Percentiles rank a stretch among this genome's conserved stretches.
Conservation (phyloP, 2,888 invertebrate genomes). For the Lottia gigantea region DNA sequence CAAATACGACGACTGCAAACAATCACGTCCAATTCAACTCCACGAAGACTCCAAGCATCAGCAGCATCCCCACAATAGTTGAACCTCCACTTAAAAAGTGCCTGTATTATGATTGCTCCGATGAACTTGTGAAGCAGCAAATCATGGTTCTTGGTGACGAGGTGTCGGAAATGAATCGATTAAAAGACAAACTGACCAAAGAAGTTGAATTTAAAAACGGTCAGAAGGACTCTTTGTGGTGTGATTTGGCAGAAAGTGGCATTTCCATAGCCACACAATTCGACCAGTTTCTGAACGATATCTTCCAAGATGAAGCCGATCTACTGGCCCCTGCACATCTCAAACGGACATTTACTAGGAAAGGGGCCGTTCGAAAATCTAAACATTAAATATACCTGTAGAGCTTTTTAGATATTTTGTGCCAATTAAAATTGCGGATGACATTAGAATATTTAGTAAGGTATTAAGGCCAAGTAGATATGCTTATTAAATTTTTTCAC, state of each 20-base stretch:
- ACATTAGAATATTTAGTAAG: no score
- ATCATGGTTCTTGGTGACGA: neutral
- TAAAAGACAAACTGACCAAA: neutral
- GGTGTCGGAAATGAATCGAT: neutral
- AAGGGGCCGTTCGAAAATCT: no score
- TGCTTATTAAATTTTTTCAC: no score
- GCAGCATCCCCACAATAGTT: neutral
- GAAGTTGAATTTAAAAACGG: neutral
- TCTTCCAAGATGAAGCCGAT: neutral
- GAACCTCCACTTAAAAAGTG: neutral
- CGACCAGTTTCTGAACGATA: neutral
- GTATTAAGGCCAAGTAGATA: no score
- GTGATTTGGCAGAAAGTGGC: neutral
- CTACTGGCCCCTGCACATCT: neutral
- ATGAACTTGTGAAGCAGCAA: slow-evolving; percentile 1
- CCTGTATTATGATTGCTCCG: neutral
- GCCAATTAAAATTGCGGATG: no score
- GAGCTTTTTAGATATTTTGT: no score
- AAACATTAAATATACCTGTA: no score
- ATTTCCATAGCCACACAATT: neutral
- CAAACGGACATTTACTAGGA: no score
- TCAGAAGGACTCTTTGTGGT: neutral
- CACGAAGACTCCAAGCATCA: neutral
- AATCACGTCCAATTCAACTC: no score
- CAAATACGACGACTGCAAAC: no score